Evolutionary conservation across 1,140 invertebrate species (phyloP), one percentile per base, ranked within the genome.

Genomic region (Apolygus lucorum): DNA sequence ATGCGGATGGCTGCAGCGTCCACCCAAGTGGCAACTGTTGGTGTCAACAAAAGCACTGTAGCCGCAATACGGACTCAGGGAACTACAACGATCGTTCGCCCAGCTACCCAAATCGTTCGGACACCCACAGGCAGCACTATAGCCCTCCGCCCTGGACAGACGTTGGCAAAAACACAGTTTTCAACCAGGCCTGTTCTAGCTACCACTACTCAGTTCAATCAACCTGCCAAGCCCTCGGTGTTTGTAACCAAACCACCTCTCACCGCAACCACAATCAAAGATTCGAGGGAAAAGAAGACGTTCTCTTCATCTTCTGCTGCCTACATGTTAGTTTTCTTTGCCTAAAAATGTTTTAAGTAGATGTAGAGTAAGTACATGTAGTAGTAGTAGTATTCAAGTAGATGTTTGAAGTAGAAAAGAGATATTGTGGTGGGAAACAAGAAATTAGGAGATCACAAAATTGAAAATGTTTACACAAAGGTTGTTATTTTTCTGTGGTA

Each of bases 201-300:
- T 27, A 42, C 68, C 28, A 67, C 24, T 22, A 54, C 28, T 17
- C 68, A 64, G 4, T 42, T 28, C 17, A 72, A 62, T 21, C 62
- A 24, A 54, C 2, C 29, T n/a, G 68, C 64, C 74, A 73, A 74
- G 77, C 72, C 78, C 27, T 28, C 52, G 52, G 27, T 62, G 49
- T 27, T 64, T 27, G 14, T 29, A 59, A 14, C 68, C 67, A 64
- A 70, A 63, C 62, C 72, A 75, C n/a, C 70, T 76, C 52, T 74
- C 75, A 42, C 78, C 76, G 69, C 79, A 80, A 49, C 76, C 80
- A 22, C 54, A 68, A 73, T 79, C 49, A 86, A 86, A 77, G 85
- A 86, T 22, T 14, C 54, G 49, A 86, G 87, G 78, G 85, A 87
- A 70, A 87, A 87, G 76, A 86, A 85, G 74, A 79, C 80, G 34